These are phyloP conservation scores for Trinectes maculatus DNA, from an alignment of 2,113 vertebrate genomes.

Conservation along the genomic window DNA sequence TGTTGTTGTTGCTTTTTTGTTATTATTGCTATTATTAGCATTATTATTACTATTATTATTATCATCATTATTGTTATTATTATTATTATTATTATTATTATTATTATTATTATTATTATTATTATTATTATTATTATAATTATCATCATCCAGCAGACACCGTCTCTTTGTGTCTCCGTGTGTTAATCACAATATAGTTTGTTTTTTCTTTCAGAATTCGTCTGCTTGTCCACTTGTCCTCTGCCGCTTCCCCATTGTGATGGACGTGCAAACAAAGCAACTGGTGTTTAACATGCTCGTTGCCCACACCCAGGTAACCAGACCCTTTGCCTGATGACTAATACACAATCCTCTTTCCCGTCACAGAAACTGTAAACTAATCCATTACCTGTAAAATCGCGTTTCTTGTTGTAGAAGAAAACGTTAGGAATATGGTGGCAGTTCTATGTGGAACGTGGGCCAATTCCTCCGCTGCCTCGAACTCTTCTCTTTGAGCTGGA, in stretches of 20 bases:
- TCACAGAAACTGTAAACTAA: too few species aligned
- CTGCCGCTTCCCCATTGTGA: constrained; percentile 58
- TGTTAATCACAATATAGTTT: too few species aligned
- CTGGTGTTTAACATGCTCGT: constrained; percentile 18
- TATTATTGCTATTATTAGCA: too few species aligned
- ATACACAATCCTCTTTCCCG: too few species aligned
- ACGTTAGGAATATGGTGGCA: background rate
- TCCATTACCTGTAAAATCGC: background rate
- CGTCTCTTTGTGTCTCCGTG: too few species aligned
- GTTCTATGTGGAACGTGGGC: background rate
- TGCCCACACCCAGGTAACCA: background rate
- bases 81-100: too few species aligned
- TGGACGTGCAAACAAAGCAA: constrained; percentile 66
- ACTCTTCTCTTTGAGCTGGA: background rate
- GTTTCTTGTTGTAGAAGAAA: background rate
- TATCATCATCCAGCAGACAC: too few species aligned
- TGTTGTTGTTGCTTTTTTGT: too few species aligned
- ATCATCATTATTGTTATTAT: too few species aligned
- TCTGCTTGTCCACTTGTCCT: constrained; percentile 23
- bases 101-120: too few species aligned
- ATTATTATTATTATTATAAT: too few species aligned
- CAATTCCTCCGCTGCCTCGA: background rate
- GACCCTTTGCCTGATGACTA: background rate
- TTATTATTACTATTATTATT: too few species aligned
- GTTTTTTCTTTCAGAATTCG: constrained; percentile 7